Percentiles rank a stretch among this genome's conserved stretches.
These are phyloP conservation scores for Athrips mouffetella DNA, from an alignment of 2,888 invertebrate species.

Conservation along the genomic window DNA sequence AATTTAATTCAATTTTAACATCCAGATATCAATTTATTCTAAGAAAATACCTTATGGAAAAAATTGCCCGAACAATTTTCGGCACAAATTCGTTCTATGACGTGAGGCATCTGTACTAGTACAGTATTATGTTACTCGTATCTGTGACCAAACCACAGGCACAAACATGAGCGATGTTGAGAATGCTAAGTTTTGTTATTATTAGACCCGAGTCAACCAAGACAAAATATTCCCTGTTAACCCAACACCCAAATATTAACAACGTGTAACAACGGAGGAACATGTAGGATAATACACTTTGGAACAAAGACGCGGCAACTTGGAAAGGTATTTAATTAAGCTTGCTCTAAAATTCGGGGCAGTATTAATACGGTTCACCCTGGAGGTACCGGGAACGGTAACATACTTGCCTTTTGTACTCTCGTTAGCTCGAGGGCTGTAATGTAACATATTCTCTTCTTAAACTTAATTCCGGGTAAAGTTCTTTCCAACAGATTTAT, in stretches of 20 bases:
- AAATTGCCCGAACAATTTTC: too few species aligned
- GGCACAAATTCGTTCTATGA: too few species aligned
- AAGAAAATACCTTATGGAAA: too few species aligned
- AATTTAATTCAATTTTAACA: too few species aligned
- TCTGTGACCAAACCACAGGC: neutral
- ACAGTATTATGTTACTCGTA: neutral
- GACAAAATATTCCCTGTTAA: slow-evolving; percentile 13
- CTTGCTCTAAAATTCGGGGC: slow-evolving; percentile 28
- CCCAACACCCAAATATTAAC: slow-evolving; percentile 13
- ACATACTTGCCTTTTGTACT: slow-evolving; percentile 17
- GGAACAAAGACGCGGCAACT: slow-evolving; percentile 23
- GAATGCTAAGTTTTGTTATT: slow-evolving; percentile 13
- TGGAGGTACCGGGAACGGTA: slow-evolving; percentile 7
- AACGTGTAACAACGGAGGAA: slow-evolving; percentile 6
- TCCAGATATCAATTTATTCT: too few species aligned
- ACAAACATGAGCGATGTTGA: slow-evolving; percentile 6
- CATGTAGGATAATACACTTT: slow-evolving; percentile 19
- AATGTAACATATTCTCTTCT: neutral
- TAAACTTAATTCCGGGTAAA: neutral
- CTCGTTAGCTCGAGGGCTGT: slow-evolving; percentile 12
- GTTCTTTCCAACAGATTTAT: neutral
- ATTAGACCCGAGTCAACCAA: slow-evolving; percentile 15
- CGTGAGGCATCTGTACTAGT: too few species aligned
- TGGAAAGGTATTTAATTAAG: slow-evolving; percentile 32
- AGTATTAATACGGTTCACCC: slow-evolving; percentile 18